Evolutionary conservation across 2,113 vertebrate species (phyloP), one percentile per base, ranked within the genome.

Genomic region (Cnemophilus loriae): DNA sequence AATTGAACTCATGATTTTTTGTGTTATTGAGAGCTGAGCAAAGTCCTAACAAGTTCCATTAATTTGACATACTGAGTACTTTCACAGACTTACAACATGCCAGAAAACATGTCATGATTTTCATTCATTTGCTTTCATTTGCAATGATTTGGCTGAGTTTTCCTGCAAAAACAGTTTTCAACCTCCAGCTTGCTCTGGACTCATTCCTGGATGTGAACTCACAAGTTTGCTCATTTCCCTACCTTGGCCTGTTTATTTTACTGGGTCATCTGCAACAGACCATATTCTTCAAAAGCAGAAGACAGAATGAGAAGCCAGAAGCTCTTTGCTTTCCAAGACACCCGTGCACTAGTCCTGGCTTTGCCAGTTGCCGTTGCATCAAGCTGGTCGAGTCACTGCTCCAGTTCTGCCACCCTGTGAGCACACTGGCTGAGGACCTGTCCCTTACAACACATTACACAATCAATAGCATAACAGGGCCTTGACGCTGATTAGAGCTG

Each of bases 31-130:
- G 42, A 81, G 46, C 22, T 78, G 64, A 55, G 33, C n/a, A 55
- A 81, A 92, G 16, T 53, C 50, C 28, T 87, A 89, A 77, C 41
- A 86, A 89, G 55, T 80, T 77, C 61, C 77, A 80, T 80, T 81
- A 81, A 57, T 28, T 42, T 80, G 60, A 76, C 53, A 42, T 21
- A 32, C 37, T 3, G 28, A 85, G 18, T 7, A 17, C 35, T 79
- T 53, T 73, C 50, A 50, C 23, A 47, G 44, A 39, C 37, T 61
- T 89, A 15, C 3, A 82, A 37, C 9, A 50, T 22, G 35, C 35
- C 53, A 92, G 75, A 68, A 93, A 96, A 68, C 14, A 39, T 14
- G 13, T 35, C 7, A 59, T 26, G 37, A 35, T 77, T 95, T 95
- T 94, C 41, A 69, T 55, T 80, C 10, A 52, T 92, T 79, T 76